Evolutionary conservation across 2,888 invertebrate genomes (phyloP), one percentile per base, ranked within the genome.

Genomic region (Orthosia gothica): DNA sequence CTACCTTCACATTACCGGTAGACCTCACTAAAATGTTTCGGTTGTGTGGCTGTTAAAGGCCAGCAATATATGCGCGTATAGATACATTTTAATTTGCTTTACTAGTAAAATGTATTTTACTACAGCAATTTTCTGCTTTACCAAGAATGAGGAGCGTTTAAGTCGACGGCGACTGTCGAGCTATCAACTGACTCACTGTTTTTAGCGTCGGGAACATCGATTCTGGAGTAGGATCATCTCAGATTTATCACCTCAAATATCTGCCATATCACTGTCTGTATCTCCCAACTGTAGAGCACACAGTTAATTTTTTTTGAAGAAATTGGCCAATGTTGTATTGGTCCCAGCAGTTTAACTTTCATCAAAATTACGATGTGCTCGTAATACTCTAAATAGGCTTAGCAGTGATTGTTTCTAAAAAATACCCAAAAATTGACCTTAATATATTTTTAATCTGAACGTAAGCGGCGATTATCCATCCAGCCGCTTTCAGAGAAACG

Each of bases 391-490:
- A 77, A 40, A 47, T 7, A 58, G n/a, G 23, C 3, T 2, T 4
- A n/a, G 2, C 12, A 13, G 52, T 59, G 61, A 61, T 68, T 80
- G 11, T 73, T 84, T 70, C 50, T 54, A 4, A 12, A 55, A n/a
- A 70, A 67, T 3, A 20, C 1, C 12, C 7, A 49, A 55, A 63
- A 45, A 50, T 1, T 26, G 23, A 64, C 68, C 81, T 55, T 82
- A 76, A 84, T 82, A 62, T 7, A 23, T 70, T 84, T 82, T 63
- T 84, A 84, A 82, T 84, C 58, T 66, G 23, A 12, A 12, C 40
- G 16, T 76, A 81, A 82, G 66, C 70, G 61, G 5, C 23, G 50
- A 71, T 75, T 70, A 84, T 58, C 58, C 3, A 18, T 11, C 23
- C 61, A 50, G 69, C 40, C 16, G 23, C 55, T 58, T 70, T 61